Evolutionary conservation across 2,888 invertebrate species (phyloP), one percentile per base, ranked within the genome.

Genomic region (Ditula angustiorana): DNA sequence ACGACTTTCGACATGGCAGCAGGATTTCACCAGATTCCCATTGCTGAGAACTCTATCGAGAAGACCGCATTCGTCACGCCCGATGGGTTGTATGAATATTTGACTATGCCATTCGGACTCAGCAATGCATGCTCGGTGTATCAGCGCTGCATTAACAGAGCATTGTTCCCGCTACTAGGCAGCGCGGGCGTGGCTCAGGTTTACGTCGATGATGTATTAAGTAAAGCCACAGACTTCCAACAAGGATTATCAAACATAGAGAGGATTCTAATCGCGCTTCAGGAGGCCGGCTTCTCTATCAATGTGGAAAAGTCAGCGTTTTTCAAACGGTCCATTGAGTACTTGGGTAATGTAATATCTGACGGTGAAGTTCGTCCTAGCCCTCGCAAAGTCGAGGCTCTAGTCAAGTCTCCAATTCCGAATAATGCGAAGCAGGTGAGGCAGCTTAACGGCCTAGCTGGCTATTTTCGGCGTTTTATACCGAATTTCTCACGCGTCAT

Each of bases 171-270:
- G 21, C 50, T 47, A 8, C 53, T 23, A 50, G 66, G 60, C 16
- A 47, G 52, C 4, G 16, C 44, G 2, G 67, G 52, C 4, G 16
- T 44, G 2, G 67, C 62, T 44, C 28, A 61, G 0, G 61, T 70
- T 33, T 69, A 71, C 23, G 46, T 67, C 4, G 68, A 70, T 41
- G 65, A 70, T 16, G 56, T 70, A 7, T 16, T 67, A 8, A 63
- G 60, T 66, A 11, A 11, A n/a, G 13, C n/a, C n/a, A n/a, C 11
- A 3, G 13, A 11, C 35, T n/a, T 35, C 5, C 3, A 11, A 13
- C n/a, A 35, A 35, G 35, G 35, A n/a, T 4, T 35, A 5, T n/a
- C 35, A 8, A 35, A 35, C 11, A n/a, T 35, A 35, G 13, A 35
- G 3, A 11, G 13, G 5, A 13, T 35, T 1, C 5, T 35, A 35